These are phyloP conservation scores for Corydoras maculifer DNA, from an alignment of 2,113 vertebrate species.

Conservation along the genomic window DNA sequence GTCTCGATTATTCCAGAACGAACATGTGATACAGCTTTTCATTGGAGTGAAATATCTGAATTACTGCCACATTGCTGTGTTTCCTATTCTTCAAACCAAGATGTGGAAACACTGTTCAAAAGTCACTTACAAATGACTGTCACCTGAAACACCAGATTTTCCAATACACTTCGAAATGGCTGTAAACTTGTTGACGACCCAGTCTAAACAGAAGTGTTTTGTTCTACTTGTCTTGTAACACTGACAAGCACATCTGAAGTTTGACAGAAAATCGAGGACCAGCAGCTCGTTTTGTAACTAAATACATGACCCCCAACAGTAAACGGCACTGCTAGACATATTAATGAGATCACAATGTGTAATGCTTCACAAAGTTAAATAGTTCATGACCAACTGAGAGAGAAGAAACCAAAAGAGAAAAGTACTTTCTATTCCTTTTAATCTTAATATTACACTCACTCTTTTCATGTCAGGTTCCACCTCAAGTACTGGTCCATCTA, in stretches of 20 bases:
- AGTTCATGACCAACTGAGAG: background rate
- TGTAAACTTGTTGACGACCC: slow-evolving; percentile 12
- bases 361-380: too few relatives aligned
- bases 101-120: slow-evolving; percentile 3
- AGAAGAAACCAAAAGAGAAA: background rate
- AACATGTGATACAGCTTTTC: slow-evolving; percentile 43
- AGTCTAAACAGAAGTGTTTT: slow-evolving; percentile 11
- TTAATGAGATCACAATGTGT: background rate
- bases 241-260: background rate
- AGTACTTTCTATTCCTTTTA: background rate
- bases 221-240: background rate
- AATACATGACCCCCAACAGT: slow-evolving; percentile 1
- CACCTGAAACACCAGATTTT: slow-evolving; percentile 26
- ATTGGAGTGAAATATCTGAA: slow-evolving; percentile 45
- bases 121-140: slow-evolving; percentile 14
- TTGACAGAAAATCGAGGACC: background rate
- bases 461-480: slow-evolving; percentile 24
- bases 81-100: slow-evolving; percentile 5
- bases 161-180: slow-evolving; percentile 21
- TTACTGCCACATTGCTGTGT: slow-evolving; percentile 58
- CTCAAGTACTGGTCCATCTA: slow-evolving; percentile 14
- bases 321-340: slow-evolving; percentile 4
- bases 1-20: slow-evolving; percentile 45
- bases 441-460: slow-evolving; percentile 20
- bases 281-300: background rate